Evolutionary conservation across 2,888 invertebrate genomes (phyloP).

Genomic region (Apantesis nais): DNA sequence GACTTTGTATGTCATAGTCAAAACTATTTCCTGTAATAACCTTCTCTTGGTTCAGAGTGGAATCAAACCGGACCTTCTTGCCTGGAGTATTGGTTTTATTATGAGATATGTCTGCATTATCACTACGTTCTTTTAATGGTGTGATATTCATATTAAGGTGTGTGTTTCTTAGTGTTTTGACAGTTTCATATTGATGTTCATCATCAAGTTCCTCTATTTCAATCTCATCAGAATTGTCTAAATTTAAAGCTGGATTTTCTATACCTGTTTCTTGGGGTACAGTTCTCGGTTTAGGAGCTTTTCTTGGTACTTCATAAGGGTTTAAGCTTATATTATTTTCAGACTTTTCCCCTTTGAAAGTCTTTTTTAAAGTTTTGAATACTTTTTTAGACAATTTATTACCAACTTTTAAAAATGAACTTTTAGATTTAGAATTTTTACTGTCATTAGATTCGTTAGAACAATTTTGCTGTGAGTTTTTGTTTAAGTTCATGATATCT

Average conservation of each 20-base stretch:
- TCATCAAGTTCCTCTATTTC: constrained; percentile 75
- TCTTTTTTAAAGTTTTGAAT: constrained; percentile 76
- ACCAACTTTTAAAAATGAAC: constrained; percentile 70
- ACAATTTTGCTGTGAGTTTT: constrained; percentile 54
- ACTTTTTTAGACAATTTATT: constrained; percentile 78
- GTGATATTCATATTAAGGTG: constrained; percentile 77
- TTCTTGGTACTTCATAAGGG: constrained; percentile 80
- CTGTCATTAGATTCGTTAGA: constrained; percentile 73
- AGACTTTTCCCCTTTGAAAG: constrained; percentile 75
- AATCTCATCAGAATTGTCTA: constrained; percentile 80
- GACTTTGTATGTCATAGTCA: constrained; percentile 74
- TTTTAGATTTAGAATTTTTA: constrained; percentile 71
- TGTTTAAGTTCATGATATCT: constrained; percentile 80
- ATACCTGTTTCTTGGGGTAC: constrained; percentile 71
- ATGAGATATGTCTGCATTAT: constrained; percentile 63
- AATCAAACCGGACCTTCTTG: constrained; percentile 81
- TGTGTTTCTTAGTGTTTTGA: constrained; percentile 78
- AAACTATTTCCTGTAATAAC: constrained; percentile 82
- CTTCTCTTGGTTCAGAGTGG: constrained; percentile 79
- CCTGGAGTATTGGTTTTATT: constrained; percentile 71
- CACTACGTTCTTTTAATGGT: constrained; percentile 68
- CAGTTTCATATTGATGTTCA: constrained; percentile 76
- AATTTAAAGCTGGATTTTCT: constrained; percentile 75
- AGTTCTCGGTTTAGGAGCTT: constrained; percentile 65
- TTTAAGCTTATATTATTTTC: constrained; percentile 67